phyloP scores from a whole-genome alignment of 2,113 vertebrate species.

The Castor canadensis region DNA sequence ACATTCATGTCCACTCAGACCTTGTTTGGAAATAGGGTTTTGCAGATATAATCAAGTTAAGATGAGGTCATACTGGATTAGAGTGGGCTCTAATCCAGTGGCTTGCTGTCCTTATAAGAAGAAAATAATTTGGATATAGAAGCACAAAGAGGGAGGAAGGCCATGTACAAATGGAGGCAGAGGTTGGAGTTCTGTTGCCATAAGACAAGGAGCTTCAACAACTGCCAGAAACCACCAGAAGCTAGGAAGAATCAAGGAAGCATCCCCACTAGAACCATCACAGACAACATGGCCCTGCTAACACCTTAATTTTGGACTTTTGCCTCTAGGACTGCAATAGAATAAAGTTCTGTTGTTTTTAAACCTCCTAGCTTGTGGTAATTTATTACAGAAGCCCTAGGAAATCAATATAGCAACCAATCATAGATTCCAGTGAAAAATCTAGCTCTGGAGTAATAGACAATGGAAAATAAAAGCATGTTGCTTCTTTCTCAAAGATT shows the following conservation, averaged over 20 bases:
- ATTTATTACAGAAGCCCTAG: not conserved
- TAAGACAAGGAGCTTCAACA: too few relatives aligned
- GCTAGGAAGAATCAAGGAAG: not conserved
- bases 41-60: slow-evolving; percentile 26
- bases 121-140: not conserved
- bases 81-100: not conserved
- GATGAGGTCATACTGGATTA: not conserved
- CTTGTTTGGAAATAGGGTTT: slow-evolving; percentile 10
- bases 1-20: not conserved
- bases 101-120: not conserved
- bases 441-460: not conserved
- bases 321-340: not conserved
- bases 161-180: not conserved
- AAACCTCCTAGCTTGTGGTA: not conserved
- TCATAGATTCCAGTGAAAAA: not conserved
- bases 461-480: not conserved
- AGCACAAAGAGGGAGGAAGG: not conserved
- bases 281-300: not conserved
- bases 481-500: not conserved
- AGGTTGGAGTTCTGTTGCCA: not conserved
- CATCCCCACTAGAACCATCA: not conserved
- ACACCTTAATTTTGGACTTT: not conserved
- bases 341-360: not conserved
- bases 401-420: not conserved
- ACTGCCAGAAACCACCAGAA: too few relatives aligned